Evolutionary conservation across 2,888 invertebrate genomes (phyloP).

Genomic region (Ecdyonurus torrentis): DNA sequence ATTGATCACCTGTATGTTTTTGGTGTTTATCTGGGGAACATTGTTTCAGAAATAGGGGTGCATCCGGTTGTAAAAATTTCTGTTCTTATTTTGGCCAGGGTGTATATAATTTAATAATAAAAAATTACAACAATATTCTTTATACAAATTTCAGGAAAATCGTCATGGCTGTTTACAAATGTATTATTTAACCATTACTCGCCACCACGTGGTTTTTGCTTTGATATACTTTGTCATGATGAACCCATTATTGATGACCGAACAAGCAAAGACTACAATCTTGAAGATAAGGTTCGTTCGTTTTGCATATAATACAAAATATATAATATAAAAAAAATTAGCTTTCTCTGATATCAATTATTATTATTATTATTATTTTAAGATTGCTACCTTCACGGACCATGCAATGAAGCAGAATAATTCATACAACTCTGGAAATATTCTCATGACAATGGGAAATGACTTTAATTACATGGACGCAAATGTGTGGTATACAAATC

Average conservation of each 20-base stretch:
- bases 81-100: too few relatives aligned
- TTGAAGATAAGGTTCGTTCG: slow-evolving; percentile 55
- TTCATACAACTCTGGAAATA: slow-evolving; percentile 49
- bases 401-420: slow-evolving; percentile 29
- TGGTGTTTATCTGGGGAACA: too few relatives aligned
- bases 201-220: slow-evolving; percentile 38
- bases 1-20: too few relatives aligned
- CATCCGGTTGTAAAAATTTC: too few relatives aligned
- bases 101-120: too few relatives aligned
- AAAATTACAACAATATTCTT: too few relatives aligned
- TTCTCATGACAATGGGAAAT: slow-evolving; percentile 77
- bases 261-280: slow-evolving; percentile 55
- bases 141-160: too few relatives aligned
- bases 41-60: too few relatives aligned
- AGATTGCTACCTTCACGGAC: slow-evolving; percentile 12
- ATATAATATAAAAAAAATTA: too few relatives aligned
- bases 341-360: too few relatives aligned
- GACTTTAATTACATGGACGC: slow-evolving; percentile 82
- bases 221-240: slow-evolving; percentile 32
- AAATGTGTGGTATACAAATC: slow-evolving; percentile 58
- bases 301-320: too few relatives aligned
- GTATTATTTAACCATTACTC: slow-evolving; percentile 29
- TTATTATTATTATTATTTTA: too few relatives aligned
- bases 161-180: slow-evolving; percentile 33
- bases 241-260: slow-evolving; percentile 33